Percentiles rank a stretch among this genome's conserved stretches.
Evolutionary conservation across 1,140 invertebrate species (phyloP).

Genomic region (Leptinotarsa undecemlineata): DNA sequence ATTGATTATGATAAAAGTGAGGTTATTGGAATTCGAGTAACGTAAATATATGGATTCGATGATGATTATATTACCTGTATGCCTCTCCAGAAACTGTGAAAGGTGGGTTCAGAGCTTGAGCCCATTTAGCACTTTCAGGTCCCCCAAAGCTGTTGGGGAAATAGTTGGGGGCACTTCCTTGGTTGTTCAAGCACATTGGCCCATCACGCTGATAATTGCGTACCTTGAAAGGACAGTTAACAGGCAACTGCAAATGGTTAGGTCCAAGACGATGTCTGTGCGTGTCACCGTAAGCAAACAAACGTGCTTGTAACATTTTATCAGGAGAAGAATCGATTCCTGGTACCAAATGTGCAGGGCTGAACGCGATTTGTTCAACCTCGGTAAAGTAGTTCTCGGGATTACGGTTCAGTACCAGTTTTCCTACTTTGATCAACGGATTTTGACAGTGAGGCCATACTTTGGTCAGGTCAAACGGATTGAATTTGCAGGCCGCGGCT

Average conservation of each 20-base stretch:
- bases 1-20: too few species aligned
- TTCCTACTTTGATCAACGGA: constrained; percentile 81
- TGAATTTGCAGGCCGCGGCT: constrained; percentile 67
- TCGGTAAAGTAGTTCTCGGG: constrained; percentile 85
- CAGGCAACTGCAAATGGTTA: constrained; percentile 85
- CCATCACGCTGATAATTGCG: constrained; percentile 84
- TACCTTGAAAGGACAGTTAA: constrained; percentile 80
- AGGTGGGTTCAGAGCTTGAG: constrained; percentile 59
- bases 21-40: too few species aligned
- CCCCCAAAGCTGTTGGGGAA: constrained; percentile 87
- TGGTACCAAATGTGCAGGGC: constrained; percentile 83
- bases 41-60: too few species aligned
- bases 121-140: constrained; percentile 61
- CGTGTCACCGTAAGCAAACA: constrained; percentile 87
- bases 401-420: constrained; percentile 79
- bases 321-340: constrained; percentile 85
- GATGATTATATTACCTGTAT: constrained; percentile 57
- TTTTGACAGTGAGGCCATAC: constrained; percentile 83
- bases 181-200: constrained; percentile 62
- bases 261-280: constrained; percentile 86
- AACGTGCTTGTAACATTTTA: constrained; percentile 85
- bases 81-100: constrained; percentile 65
- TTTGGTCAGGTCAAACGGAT: constrained; percentile 87
- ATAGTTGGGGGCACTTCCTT: constrained; percentile 81
- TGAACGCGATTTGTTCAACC: constrained; percentile 88